Conservation (phyloP, 2,113 vertebrate species). For the Bufo gargarizans region DNA sequence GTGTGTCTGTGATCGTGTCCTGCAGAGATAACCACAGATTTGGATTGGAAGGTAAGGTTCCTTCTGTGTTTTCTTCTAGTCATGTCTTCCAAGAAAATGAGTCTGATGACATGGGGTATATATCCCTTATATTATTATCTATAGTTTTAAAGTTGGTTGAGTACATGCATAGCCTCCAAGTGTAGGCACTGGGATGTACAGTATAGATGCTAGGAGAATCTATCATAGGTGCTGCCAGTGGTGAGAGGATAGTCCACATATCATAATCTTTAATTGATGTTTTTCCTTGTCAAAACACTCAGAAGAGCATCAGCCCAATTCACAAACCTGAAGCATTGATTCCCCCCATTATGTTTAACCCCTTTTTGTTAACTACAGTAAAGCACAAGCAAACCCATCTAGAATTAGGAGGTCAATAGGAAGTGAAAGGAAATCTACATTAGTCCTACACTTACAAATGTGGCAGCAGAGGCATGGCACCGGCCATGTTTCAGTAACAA, state of each 20-base stretch:
- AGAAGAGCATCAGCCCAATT: background rate
- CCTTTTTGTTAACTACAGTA: background rate
- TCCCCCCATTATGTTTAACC: background rate
- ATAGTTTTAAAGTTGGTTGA: constrained; percentile 77
- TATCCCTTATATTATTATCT: constrained; percentile 64
- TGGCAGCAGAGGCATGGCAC: constrained; percentile 81
- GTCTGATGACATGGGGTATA: background rate
- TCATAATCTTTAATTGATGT: background rate
- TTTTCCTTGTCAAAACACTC: background rate
- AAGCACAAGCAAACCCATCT: background rate
- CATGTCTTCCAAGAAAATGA: background rate
- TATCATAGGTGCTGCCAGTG: background rate
- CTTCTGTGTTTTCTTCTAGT: constrained; percentile 57
- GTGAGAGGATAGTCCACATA: background rate
- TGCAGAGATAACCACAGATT: constrained; percentile 95
- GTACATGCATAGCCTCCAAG: constrained; percentile 9
- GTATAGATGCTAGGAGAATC: background rate
- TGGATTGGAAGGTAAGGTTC: constrained; percentile 95
- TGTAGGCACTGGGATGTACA: background rate
- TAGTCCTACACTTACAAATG: constrained; percentile 65
- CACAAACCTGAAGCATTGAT: background rate
- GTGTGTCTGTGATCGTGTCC: constrained; percentile 85
- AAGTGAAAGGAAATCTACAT: constrained; percentile 77
- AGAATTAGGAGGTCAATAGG: constrained; percentile 67
- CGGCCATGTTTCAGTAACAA: constrained; percentile 79